Percentiles rank a stretch among this genome's conserved stretches.
These are phyloP conservation scores for Cinclus cinclus DNA, from an alignment of 2,113 vertebrate species.

Conservation along the genomic window DNA sequence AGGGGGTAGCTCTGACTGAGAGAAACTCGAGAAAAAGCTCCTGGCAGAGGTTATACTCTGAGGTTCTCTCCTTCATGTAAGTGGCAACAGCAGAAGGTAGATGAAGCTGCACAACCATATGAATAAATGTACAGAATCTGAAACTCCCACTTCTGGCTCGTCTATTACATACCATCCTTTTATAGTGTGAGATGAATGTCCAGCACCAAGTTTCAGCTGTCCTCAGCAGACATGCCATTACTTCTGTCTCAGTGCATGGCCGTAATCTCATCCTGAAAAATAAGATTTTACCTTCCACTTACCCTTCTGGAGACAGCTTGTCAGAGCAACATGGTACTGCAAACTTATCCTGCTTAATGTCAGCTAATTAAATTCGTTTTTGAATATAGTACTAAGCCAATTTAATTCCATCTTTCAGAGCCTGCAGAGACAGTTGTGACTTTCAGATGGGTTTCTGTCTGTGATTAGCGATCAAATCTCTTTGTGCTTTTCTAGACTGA, in stretches of 20 bases:
- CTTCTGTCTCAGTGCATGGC: not conserved
- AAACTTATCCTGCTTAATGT: constrained; percentile 45
- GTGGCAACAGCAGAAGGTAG: not conserved
- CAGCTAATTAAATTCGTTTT: constrained; percentile 62
- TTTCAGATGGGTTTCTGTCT: constrained; percentile 19
- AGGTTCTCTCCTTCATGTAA: not conserved
- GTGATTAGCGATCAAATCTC: constrained; percentile 24
- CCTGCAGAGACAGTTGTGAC: constrained; percentile 20
- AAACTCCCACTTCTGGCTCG: not conserved
- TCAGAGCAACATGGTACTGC: not conserved
- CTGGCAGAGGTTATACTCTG: not conserved
- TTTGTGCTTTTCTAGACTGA: not conserved
- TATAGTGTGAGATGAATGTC: not conserved
- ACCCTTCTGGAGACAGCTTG: constrained; percentile 2
- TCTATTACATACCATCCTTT: not conserved
- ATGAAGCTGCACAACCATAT: not conserved
- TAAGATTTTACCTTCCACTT: constrained; percentile 6
- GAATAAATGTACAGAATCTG: not conserved
- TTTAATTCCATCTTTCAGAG: constrained; percentile 52
- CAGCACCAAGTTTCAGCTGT: not conserved
- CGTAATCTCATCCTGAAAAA: not conserved
- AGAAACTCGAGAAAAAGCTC: not conserved
- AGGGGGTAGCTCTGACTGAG: not conserved
- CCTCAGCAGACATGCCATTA: not conserved
- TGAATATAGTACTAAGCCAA: constrained; percentile 38